phyloP scores from a whole-genome alignment of 2,797 vertebrate genomes.

The Melanogrammus aeglefinus region DNA sequence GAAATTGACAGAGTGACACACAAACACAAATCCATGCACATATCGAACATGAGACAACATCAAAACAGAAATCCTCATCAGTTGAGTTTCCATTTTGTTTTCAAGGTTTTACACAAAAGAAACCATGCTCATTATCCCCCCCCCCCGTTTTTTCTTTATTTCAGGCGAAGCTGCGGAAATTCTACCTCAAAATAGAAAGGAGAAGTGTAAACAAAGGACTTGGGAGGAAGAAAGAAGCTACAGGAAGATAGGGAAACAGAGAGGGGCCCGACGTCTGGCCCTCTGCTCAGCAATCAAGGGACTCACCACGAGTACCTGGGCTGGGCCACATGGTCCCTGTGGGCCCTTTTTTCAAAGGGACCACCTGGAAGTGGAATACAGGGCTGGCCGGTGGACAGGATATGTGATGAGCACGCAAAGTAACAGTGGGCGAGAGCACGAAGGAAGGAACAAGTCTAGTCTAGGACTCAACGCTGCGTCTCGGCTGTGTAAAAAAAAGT shows the following conservation, averaged over 20 bases:
- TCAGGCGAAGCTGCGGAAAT: slow-evolving; percentile 70
- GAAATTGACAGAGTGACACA: not conserved
- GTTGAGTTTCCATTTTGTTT: not conserved
- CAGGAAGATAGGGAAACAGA: slow-evolving; percentile 55
- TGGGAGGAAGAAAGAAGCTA: slow-evolving; percentile 49
- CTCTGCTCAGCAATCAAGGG: not conserved
- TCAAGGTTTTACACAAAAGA: not conserved
- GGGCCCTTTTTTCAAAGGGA: not conserved
- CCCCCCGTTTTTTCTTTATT: slow-evolving; percentile 21
- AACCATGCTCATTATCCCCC: slow-evolving; percentile 24
- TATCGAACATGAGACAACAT: not conserved
- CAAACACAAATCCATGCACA: not conserved
- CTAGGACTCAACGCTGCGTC: slow-evolving; percentile 62
- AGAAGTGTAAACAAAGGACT: slow-evolving; percentile 56
- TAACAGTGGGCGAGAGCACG: slow-evolving; percentile 31
- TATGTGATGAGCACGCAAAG: slow-evolving; percentile 34
- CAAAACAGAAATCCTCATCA: not conserved
- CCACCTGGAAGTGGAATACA: slow-evolving; percentile 56
- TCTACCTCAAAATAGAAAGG: slow-evolving; percentile 79
- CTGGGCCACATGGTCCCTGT: not conserved
- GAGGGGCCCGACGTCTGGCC: slow-evolving; percentile 24
- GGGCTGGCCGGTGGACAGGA: slow-evolving; percentile 42
- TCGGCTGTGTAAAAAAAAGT: slow-evolving; percentile 44
- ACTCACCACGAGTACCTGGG: not conserved
- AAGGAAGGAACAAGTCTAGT: slow-evolving; percentile 37